Evolutionary conservation across 2,888 invertebrate species (phyloP).

Genomic region (Eristalis arbustorum): DNA sequence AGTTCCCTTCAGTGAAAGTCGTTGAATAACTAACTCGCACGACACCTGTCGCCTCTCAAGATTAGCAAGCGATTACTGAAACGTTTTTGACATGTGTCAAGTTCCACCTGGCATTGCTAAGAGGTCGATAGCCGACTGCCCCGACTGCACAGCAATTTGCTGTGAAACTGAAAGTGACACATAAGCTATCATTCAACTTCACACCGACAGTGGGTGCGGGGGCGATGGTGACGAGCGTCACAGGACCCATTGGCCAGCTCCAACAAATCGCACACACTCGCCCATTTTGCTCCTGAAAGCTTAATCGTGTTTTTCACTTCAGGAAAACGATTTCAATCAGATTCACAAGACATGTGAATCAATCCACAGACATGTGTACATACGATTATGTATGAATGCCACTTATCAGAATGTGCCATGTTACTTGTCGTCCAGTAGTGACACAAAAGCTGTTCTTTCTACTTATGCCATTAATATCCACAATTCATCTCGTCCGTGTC

Average conservation of each 20-base stretch:
- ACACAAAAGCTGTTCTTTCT: slow-evolving; percentile 73
- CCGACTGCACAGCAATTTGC: neutral
- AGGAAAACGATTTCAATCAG: slow-evolving; percentile 46
- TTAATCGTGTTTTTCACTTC: neutral
- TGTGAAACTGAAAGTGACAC: neutral
- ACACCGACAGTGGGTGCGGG: no score
- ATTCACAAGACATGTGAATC: slow-evolving; percentile 39
- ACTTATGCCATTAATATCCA: slow-evolving; percentile 66
- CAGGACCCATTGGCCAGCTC: neutral
- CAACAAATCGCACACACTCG: neutral
- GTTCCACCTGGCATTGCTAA: neutral
- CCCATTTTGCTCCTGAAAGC: neutral
- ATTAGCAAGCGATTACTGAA: neutral
- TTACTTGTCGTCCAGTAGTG: slow-evolving; percentile 78
- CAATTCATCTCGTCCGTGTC: slow-evolving; percentile 61
- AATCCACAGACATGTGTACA: slow-evolving; percentile 37
- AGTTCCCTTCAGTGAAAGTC: neutral
- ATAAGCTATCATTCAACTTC: neutral
- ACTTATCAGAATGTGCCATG: slow-evolving; percentile 80
- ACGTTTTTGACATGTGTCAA: neutral
- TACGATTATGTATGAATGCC: slow-evolving; percentile 50
- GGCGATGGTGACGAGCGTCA: neutral
- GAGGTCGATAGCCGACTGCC: neutral
- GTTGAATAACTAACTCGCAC: neutral
- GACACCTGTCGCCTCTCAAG: neutral